A percentile compares a stretch with the other conserved stretches of the same genome.
These are phyloP conservation scores for Penaeus chinensis DNA, from an alignment of 1,140 invertebrate genomes.

Conservation along the genomic window DNA sequence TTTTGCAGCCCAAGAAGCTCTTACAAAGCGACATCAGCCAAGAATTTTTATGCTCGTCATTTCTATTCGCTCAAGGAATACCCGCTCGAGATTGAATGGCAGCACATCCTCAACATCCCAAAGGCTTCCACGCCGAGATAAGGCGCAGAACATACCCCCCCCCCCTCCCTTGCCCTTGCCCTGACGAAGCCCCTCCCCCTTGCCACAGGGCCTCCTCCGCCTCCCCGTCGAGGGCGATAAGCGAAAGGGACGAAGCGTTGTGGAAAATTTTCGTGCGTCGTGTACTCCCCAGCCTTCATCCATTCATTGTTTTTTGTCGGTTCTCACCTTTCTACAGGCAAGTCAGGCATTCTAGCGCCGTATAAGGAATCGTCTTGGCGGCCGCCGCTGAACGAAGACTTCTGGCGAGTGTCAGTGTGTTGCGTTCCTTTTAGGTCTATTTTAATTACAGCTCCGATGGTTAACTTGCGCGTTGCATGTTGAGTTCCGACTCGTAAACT, in stretches of 20 bases:
- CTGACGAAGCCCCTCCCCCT: background rate
- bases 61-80: background rate
- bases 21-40: background rate
- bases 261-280: background rate
- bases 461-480: conserved; percentile 15
- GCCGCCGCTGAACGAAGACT: background rate
- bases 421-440: background rate
- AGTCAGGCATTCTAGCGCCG: conserved; percentile 9
- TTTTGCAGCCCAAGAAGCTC: background rate
- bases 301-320: conserved; percentile 23
- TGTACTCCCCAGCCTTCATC: conserved; percentile 13
- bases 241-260: background rate
- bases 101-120: background rate
- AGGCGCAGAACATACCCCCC: background rate
- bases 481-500: conserved; percentile 1
- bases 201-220: background rate
- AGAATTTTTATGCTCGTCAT: conserved; percentile 6
- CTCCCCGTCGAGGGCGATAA: background rate
- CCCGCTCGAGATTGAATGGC: too few relatives aligned
- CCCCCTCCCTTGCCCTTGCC: background rate
- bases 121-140: background rate
- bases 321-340: conserved; percentile 24
- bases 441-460: conserved; percentile 9
- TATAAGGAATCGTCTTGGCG: conserved; percentile 14
- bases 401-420: background rate